Base-by-base conservation (phyloP, 2,888 invertebrate species). In the Sesia bembeciformis region DNA sequence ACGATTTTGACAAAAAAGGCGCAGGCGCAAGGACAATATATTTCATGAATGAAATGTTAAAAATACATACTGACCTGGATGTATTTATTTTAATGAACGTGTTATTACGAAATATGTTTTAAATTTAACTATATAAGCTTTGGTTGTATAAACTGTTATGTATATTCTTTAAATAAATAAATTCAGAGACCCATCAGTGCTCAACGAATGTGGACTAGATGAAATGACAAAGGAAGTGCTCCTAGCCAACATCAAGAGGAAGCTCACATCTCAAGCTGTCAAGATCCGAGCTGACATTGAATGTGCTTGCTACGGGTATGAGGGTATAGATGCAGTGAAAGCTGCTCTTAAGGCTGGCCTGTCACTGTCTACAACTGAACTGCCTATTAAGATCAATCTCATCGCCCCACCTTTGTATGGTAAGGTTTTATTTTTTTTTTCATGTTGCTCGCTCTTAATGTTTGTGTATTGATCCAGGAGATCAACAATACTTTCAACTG, bases 321-420 rank as follows among this genome's bases (percentile, higher is more conserved):
- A 99, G 80, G 99, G 99, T 40, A 98, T 99, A 62, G 99, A 99
- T 87, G 99, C 99, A 3, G 98, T 99, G 0, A 98, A 99, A 79
- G 91, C 94, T 50, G 97, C 99, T 0, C 87, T 99, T 49, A 95
- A 93, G 78, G 92, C 96, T 60, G 99, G 99, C 1, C 92, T 99
- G 43, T 93, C 95, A 49, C 90, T 97, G 54, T 98, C 98, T 3
- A 97, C 97, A 0, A 94, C 95, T 65, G 97, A 97, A 65, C 91
- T 99, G 86, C 98, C 98, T 0, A 97, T 99, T 66, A 98, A 98
- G 92, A 99, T 99, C 67, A 99, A 99, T 88, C 91, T 99, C 63
- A 99, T 99, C 76, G 99, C 99, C 4, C 99, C 99, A 41, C 99
- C 99, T 54, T 90, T 98, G 65, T 99, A 98, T 90, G 94, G 94